Evolutionary conservation across 1,140 invertebrate genomes (phyloP), one percentile per base, ranked within the genome.

Genomic region (Drosophila grimshawi): DNA sequence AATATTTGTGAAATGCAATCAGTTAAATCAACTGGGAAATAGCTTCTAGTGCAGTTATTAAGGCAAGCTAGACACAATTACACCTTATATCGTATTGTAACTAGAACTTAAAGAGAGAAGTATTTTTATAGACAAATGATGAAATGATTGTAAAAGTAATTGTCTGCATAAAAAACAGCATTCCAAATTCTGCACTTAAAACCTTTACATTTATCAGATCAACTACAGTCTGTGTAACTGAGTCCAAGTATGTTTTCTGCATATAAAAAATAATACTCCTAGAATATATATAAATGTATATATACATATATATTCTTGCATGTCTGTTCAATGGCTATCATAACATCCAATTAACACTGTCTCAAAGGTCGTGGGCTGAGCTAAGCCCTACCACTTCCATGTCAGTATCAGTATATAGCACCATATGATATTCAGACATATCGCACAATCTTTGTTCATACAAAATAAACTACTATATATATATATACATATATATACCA

Each of bases 311-410:
- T 33, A 19, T 33, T n/a, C 19, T 49, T 30, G 41, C 39, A 35
- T 53, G 51, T 32, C 11, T 61, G 32, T 29, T 65, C 53, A 52
- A 76, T 39, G 66, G 48, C 59, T 45, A 70, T 69, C 64, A 62
- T 76, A 79, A 82, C 70, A 83, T 65, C 46, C 66, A 86, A 86
- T 86, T 80, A 88, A 57, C 83, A 85, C 81, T 68, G 33, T 39
- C 30, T 39, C 49, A 71, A 78, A 75, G 78, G 62, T 41, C 69
- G 51, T 46, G 51, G 37, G 56, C 43, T 61, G 27, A 60, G 56
- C 32, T 39, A 32, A 35, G 7, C n/a, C 37, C 35, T n/a, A 48
- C 48, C 45, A 41, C 35, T n/a, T 39, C 48, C 45, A 41, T 33
- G 33, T 60, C 59, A 60, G 57, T 66, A 43, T 60, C 59, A 60